phyloP scores from a whole-genome alignment of 2,888 invertebrate species.

The Volucella zonaria region DNA sequence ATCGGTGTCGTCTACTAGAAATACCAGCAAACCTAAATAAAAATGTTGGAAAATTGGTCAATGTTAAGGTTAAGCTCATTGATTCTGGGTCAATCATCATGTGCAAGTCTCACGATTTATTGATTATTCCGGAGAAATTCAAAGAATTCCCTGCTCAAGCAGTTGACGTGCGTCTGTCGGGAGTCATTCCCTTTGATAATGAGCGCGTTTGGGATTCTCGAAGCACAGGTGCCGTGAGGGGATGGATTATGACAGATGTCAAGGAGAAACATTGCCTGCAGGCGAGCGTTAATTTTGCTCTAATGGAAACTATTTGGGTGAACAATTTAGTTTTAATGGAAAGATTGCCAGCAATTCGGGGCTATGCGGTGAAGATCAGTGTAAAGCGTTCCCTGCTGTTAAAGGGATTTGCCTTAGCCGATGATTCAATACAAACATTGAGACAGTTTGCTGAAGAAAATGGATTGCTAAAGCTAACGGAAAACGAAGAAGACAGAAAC shows the following conservation, averaged over 20 bases:
- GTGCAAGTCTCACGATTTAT: constrained; percentile 78
- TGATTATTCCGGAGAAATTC: constrained; percentile 84
- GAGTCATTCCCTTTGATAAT: constrained; percentile 84
- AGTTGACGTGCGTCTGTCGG: constrained; percentile 84
- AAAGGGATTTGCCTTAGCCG: constrained; percentile 72
- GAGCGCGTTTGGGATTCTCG: constrained; percentile 84
- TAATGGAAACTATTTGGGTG: constrained; percentile 78
- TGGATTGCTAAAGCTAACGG: constrained; percentile 10
- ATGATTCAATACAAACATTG: constrained; percentile 28
- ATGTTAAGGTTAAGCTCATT: constrained; percentile 83
- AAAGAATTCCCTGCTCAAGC: constrained; percentile 83
- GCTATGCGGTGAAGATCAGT: constrained; percentile 68
- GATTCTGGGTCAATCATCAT: constrained; percentile 85
- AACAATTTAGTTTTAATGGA: constrained; percentile 77
- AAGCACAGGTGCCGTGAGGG: constrained; percentile 80
- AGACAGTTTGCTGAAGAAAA: constrained; percentile 46
- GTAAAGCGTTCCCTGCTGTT: constrained; percentile 75
- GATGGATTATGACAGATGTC: constrained; percentile 80
- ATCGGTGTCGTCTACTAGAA: constrained; percentile 84
- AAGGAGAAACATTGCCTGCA: constrained; percentile 77
- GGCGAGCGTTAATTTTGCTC: constrained; percentile 77
- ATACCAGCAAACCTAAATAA: constrained; percentile 77
- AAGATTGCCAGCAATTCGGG: constrained; percentile 69
- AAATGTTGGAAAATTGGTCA: constrained; percentile 70
- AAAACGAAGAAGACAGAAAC: not conserved